These are phyloP conservation scores for Pitta sordida DNA, from an alignment of 2,113 vertebrate species.

Conservation along the genomic window DNA sequence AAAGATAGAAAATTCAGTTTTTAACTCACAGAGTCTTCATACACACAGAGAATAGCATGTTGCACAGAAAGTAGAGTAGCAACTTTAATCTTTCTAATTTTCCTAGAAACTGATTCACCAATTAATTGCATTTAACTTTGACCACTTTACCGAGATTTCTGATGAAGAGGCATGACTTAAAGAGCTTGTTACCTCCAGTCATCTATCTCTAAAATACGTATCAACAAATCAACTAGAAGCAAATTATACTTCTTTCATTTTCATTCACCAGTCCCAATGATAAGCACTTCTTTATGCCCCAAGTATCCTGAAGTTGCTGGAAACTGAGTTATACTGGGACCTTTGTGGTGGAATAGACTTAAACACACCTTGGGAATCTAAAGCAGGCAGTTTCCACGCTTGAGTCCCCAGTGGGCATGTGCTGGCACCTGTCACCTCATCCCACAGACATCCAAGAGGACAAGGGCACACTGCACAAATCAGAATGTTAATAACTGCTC, in stretches of 20 bases:
- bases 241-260: not conserved
- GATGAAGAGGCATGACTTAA: not conserved
- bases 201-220: not conserved
- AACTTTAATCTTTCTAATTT: not conserved
- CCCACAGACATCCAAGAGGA: not conserved
- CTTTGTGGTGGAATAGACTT: not conserved
- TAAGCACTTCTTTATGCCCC: fast-evolving
- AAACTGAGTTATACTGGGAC: not conserved
- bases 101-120: not conserved
- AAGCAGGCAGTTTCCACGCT: not conserved
- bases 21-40: not conserved
- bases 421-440: not conserved
- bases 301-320: not conserved
- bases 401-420: not conserved
- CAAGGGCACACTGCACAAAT: not conserved
- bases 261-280: not conserved
- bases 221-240: not conserved
- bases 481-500: not conserved
- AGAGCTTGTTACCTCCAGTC: not conserved
- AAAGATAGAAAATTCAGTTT: not conserved
- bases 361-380: not conserved
- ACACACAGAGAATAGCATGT: not conserved
- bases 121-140: not conserved
- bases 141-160: not conserved
- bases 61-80: not conserved